phyloP scores from a whole-genome alignment of 2,888 invertebrate species.

The Calameuta pallipes region DNA sequence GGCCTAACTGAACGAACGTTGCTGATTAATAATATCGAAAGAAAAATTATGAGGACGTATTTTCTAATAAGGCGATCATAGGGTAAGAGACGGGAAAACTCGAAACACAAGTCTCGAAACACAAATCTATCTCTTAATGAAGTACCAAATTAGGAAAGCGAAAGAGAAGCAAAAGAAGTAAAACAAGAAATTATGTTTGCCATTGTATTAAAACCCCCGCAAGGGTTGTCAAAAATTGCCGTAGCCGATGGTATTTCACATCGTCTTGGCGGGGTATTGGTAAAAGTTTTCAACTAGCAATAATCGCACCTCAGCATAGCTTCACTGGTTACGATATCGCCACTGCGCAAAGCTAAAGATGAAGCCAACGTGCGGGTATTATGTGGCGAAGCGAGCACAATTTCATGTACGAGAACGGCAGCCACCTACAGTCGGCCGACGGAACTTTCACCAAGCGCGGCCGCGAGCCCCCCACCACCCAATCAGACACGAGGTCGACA shows the following conservation, averaged over 20 bases:
- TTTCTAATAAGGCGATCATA: neutral
- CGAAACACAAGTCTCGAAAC: too few relatives aligned
- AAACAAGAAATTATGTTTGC: slow-evolving; percentile 17
- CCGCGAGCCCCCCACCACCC: neutral
- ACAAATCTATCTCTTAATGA: too few relatives aligned
- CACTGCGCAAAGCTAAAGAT: slow-evolving; percentile 86
- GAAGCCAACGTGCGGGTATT: neutral
- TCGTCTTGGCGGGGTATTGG: slow-evolving; percentile 91
- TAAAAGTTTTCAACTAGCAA: slow-evolving; percentile 95
- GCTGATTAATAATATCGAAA: neutral
- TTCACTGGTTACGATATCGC: slow-evolving; percentile 94
- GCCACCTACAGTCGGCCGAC: neutral
- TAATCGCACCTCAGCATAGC: slow-evolving; percentile 90
- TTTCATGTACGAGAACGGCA: neutral
- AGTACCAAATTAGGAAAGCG: too few relatives aligned
- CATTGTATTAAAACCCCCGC: slow-evolving; percentile 55
- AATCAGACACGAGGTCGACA: neutral
- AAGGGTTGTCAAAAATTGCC: slow-evolving; percentile 85
- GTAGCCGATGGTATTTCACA: slow-evolving; percentile 87
- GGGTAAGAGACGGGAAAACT: too few relatives aligned
- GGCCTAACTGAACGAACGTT: neutral
- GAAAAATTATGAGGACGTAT: neutral
- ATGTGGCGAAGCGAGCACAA: neutral
- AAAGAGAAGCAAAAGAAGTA: too few relatives aligned
- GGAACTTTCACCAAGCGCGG: neutral